phyloP scores from a whole-genome alignment of 2,888 invertebrate species.

The Rosalia funebris region DNA sequence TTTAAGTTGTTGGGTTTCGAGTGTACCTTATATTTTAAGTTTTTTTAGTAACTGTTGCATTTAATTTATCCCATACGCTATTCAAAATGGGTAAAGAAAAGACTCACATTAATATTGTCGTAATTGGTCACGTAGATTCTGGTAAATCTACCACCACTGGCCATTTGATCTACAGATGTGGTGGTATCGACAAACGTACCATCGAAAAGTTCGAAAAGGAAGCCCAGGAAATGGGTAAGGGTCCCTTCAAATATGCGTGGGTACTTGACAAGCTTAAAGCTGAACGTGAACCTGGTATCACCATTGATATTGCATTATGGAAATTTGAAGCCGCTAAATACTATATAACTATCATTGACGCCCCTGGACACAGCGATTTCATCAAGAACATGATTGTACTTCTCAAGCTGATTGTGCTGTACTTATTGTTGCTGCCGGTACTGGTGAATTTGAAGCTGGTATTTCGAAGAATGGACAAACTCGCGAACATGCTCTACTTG shows the following conservation, averaged over 20 bases:
- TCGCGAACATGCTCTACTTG: slow-evolving; percentile 97
- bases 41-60: slow-evolving; percentile 55
- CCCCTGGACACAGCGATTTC: slow-evolving; percentile 99
- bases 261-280: slow-evolving; percentile 99
- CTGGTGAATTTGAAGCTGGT: slow-evolving; percentile 99
- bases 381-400: slow-evolving; percentile 99
- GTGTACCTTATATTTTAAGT: slow-evolving; percentile 55
- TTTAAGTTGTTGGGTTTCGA: slow-evolving; percentile 54
- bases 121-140: slow-evolving; percentile 99
- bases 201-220: slow-evolving; percentile 99
- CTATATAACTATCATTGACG: slow-evolving; percentile 99
- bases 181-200: slow-evolving; percentile 99
- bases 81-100: slow-evolving; percentile 97
- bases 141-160: slow-evolving; percentile 99
- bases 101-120: slow-evolving; percentile 98
- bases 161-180: slow-evolving; percentile 99
- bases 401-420: slow-evolving; percentile 98
- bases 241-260: slow-evolving; percentile 99
- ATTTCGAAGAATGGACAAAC: slow-evolving; percentile 99
- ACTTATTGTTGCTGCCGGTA: slow-evolving; percentile 98
- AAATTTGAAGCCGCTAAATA: slow-evolving; percentile 96
- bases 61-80: slow-evolving; percentile 56
- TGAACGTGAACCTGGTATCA: slow-evolving; percentile 99
- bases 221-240: slow-evolving; percentile 99
- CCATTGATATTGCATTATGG: slow-evolving; percentile 98